Evolutionary conservation across 2,113 vertebrate genomes (phyloP), one percentile per base, ranked within the genome.

Genomic region (Chloebia gouldiae): DNA sequence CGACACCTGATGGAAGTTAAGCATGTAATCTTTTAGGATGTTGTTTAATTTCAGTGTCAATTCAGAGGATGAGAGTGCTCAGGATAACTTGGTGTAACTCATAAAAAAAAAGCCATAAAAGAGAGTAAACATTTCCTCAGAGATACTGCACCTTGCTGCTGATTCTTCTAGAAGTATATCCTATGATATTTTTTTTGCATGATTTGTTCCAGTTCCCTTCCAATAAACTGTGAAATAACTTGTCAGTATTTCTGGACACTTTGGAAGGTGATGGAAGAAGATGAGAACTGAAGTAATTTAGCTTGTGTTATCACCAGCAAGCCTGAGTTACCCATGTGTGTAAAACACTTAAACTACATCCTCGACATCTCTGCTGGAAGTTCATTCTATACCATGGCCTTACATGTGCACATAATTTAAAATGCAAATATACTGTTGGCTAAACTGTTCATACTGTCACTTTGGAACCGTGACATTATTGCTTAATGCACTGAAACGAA

Each of bases 191-290:
- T 93, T 88, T 86, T 72, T 69, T 72, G 54, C 49, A 51, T 85
- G 5, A 76, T 49, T 82, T 79, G 61, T 90, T 85, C 75, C 39
- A 33, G 64, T 88, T 92, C 71, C 50, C 92, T 88, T 45, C 45
- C 88, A 93, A 53, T 80, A 90, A 93, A 69, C 63, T 95, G 93
- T 80, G 90, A 94, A 92, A 96, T 86, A 80, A 85, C 78, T 85
- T 94, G 79, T 72, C 85, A 65, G 63, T 87, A 64, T 90, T 94
- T 85, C 70, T 69, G 50, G 53, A 45, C 59, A 57, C 17, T 31
- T 57, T 57, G 18, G 64, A 92, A 89, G 5, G 47, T 57, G 88
- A 79, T 57, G 25, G 61, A 85, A 91, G 40, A 81, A 53, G 39
- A 75, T 69, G 40, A 79, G 57, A 82, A 35, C 20, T 30, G 44